Percentiles rank a stretch among this genome's conserved stretches.
These are phyloP conservation scores for Drosophila quadrilineata DNA, from an alignment of 1,140 invertebrate genomes.

Conservation along the genomic window DNA sequence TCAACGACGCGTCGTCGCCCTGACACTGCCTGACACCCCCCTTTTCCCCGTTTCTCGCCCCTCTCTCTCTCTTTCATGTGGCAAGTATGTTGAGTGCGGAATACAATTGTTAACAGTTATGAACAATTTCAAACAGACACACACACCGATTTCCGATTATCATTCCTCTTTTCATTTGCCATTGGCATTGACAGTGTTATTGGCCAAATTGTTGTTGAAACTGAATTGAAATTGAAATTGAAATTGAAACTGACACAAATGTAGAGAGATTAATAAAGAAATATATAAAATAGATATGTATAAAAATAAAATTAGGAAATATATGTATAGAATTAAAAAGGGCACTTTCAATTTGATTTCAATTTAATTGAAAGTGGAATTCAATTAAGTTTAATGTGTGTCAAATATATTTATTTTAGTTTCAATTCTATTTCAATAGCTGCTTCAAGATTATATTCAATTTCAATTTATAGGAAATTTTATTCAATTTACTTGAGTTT, in stretches of 20 bases:
- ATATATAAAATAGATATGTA: background rate
- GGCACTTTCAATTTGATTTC: too few relatives aligned
- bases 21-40: constrained; percentile 55
- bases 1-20: constrained; percentile 39
- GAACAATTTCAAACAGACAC: constrained; percentile 19
- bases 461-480: too few relatives aligned
- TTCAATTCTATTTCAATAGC: too few relatives aligned
- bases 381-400: too few relatives aligned
- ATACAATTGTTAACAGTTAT: constrained; percentile 32
- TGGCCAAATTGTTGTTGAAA: constrained; percentile 19
- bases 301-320: too few relatives aligned
- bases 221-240: background rate
- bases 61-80: background rate
- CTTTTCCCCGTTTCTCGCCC: background rate
- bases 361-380: too few relatives aligned
- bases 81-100: background rate
- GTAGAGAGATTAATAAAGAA: background rate
- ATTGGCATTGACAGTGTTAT: constrained; percentile 9
- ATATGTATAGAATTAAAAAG: too few relatives aligned
- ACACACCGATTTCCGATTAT: too few relatives aligned
- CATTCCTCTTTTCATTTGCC: background rate
- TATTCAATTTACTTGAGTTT: too few relatives aligned
- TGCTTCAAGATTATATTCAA: too few relatives aligned
- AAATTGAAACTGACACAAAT: background rate
- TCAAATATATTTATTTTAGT: too few relatives aligned